A percentile compares a stretch with the other conserved stretches of the same genome.
These are phyloP conservation scores for Beroe forskalii DNA, from an alignment of 37 sponge, comb jelly and placozoan species.

Conservation along the genomic window DNA sequence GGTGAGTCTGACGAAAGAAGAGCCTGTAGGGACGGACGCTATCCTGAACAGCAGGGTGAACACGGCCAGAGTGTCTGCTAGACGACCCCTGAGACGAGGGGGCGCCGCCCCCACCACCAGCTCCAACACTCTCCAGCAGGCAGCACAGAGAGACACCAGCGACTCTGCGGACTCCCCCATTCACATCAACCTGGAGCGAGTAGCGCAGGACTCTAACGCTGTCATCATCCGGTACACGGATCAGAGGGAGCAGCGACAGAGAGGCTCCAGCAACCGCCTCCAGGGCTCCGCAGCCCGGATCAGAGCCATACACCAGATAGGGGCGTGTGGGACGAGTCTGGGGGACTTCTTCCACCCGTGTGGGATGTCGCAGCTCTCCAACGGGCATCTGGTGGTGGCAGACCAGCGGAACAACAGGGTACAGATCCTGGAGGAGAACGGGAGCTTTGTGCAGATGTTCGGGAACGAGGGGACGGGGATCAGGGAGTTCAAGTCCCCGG, in stretches of 20 bases:
- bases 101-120: too few relatives aligned
- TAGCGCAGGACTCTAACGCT: constrained; percentile 11
- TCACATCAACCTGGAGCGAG: constrained; percentile 60
- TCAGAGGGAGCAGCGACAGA: background rate
- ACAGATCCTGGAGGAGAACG: constrained; percentile 62
- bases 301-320: constrained; percentile 52
- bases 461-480: constrained; percentile 62
- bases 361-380: constrained; percentile 49
- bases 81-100: background rate
- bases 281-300: constrained; percentile 1
- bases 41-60: constrained; percentile 46
- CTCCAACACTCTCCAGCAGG: background rate
- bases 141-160: background rate
- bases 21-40: constrained; percentile 15
- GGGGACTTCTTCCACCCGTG: constrained; percentile 64
- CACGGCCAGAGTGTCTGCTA: background rate
- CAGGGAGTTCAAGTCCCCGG: constrained; percentile 36
- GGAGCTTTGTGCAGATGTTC: constrained; percentile 61
- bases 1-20: constrained; percentile 39
- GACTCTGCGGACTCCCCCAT: background rate
- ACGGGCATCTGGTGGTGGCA: constrained; percentile 51
- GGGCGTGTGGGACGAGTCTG: constrained; percentile 56
- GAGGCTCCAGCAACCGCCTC: background rate
- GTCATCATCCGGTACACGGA: constrained; percentile 58
- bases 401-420: constrained; percentile 60